Conservation (phyloP, 1,140 invertebrate genomes). For the Zaprionus inermis region DNA sequence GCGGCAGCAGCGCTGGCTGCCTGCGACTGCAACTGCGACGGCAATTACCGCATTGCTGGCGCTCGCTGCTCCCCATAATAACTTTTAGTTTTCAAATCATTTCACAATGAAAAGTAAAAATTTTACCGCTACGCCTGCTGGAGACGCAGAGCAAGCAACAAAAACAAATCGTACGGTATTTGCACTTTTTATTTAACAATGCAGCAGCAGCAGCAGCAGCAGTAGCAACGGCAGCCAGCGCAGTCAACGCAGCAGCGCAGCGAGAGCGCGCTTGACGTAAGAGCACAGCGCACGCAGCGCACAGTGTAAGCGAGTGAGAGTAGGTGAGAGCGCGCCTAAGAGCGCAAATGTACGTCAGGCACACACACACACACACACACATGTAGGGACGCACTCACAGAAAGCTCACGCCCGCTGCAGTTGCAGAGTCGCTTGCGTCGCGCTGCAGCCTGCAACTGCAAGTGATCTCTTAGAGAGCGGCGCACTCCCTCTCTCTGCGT, state of each 20-base stretch:
- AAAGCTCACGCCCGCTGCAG: constrained; percentile 19
- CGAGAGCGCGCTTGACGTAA: constrained; percentile 16
- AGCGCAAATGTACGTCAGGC: not conserved
- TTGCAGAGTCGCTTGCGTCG: not conserved
- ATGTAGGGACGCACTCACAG: not conserved
- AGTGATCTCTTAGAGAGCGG: constrained; percentile 57
- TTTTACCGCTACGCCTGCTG: constrained; percentile 50
- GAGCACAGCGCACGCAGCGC: constrained; percentile 8
- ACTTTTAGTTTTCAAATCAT: constrained; percentile 72
- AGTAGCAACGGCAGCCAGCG: constrained; percentile 14
- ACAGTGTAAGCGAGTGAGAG: not conserved
- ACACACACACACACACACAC: not conserved
- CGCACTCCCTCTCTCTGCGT: not conserved
- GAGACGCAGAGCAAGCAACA: constrained; percentile 29
- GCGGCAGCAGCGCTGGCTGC: not conserved
- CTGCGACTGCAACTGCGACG: not conserved
- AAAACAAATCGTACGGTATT: constrained; percentile 70
- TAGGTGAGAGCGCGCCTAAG: constrained; percentile 8
- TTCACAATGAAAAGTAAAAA: constrained; percentile 79
- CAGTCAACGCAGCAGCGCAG: constrained; percentile 12
- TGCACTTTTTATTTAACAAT: constrained; percentile 79
- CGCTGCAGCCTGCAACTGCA: constrained; percentile 54
- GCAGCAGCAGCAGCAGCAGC: constrained; percentile 24
- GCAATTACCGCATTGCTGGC: constrained; percentile 56
- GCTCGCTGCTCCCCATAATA: constrained; percentile 29